Base-by-base conservation (phyloP, 2,888 invertebrate genomes). In the Dysmachus trigonus region DNA sequence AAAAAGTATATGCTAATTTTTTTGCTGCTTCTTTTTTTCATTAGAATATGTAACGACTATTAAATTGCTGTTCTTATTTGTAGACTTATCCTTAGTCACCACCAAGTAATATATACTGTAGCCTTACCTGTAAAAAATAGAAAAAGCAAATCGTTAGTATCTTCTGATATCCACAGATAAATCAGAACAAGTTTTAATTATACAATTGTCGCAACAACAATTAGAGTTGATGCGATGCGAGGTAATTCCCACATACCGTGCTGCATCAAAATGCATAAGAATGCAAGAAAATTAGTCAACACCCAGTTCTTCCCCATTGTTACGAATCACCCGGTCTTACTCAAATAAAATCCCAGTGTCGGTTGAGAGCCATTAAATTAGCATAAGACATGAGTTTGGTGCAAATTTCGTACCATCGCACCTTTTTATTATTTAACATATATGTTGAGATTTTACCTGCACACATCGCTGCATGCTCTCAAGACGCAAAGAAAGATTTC, bases 201-300 rank as follows among this genome's bases (percentile, higher is more conserved):
- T 79, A n/a, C 51, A 47, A 41, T 76, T 35, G 3, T 62, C 38
- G n/a, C 38, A 76, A 76, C 76, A 35, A 1, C 8, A 62, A 62
- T 62, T 47, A 15, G 5, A 47, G 47, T 47, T 47, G 47, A 15
- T 4, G 33, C 71, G 10, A n/a, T 71, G 27, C 15, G 30, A 13
- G 27, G n/a, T 38, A 22, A 79, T 79, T 79, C 79, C 79, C 51
- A 79, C 47, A 79, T 30, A n/a, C 15, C 13, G 30, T 1, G 22
- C 6, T 10, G 22, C 15, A 35, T 76, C 76, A n/a, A 10, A 76
- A 30, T 79, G 47, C 38, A 41, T 1, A 47, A 27, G 47, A 51
- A 79, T 79, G 79, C n/a, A 79, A 51, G 35, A 73, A 33, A 79
- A 79, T 76, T 76, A 79, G 41, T 79, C 79, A 47, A 47, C 33